Conservation (phyloP, 30 jellyfish, hydroid and myxozoan species). For the Pelagia noctiluca region DNA sequence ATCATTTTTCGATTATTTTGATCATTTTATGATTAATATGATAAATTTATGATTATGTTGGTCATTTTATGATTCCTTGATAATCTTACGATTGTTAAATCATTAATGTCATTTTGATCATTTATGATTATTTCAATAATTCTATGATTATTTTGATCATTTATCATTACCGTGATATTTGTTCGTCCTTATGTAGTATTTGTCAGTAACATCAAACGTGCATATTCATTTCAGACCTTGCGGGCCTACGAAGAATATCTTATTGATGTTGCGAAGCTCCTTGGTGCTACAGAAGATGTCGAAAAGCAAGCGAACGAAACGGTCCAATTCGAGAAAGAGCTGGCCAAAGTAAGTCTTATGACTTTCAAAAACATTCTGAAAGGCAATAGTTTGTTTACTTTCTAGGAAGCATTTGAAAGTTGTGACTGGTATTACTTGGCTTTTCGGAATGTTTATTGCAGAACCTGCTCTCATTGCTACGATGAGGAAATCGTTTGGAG, state of each 20-base stretch:
- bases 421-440: not conserved
- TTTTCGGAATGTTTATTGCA: not conserved
- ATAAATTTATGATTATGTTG: too few relatives aligned
- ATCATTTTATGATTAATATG: too few relatives aligned
- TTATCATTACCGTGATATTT: too few relatives aligned
- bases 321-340: constrained; percentile 89
- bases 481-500: not conserved
- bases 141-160: too few relatives aligned
- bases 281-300: constrained; percentile 84
- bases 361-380: too few relatives aligned
- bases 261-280: constrained; percentile 93
- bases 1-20: too few relatives aligned
- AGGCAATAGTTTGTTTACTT: too few relatives aligned
- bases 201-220: not conserved
- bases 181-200: too few relatives aligned
- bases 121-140: too few relatives aligned
- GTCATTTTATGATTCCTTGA: too few relatives aligned
- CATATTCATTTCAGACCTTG: constrained; percentile 66
- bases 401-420: not conserved
- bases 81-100: too few relatives aligned
- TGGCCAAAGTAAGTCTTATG: constrained; percentile 85
- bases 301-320: constrained; percentile 86
- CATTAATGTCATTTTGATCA: too few relatives aligned
- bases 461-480: not conserved
- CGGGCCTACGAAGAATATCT: constrained; percentile 87